Evolutionary conservation across 2,888 invertebrate species (phyloP), one percentile per base, ranked within the genome.

Genomic region (Phortica magna): DNA sequence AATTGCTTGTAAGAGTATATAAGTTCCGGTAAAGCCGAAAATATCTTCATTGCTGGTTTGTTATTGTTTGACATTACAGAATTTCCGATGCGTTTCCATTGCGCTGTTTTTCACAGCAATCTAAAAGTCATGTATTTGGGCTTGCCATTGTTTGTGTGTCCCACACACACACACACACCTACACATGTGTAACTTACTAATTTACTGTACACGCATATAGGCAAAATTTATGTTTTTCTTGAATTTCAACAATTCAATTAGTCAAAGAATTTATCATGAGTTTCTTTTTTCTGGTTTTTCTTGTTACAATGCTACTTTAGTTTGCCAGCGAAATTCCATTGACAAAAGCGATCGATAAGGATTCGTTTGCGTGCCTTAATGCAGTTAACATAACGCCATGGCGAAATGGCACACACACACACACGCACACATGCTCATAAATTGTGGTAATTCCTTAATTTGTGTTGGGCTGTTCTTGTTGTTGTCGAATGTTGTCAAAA

Each of bases 181-280:
- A 43, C 43, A 43, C 43, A 6, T 10, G 10, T 43, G 10, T 43
- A n/a, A n/a, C n/a, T n/a, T n/a, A n/a, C n/a, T n/a, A n/a, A n/a
- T n/a, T n/a, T n/a, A n/a, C n/a, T n/a, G n/a, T n/a, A n/a, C n/a
- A n/a, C n/a, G n/a, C n/a, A n/a, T n/a, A n/a, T n/a, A n/a, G n/a
- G 14, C 48, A 48, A 48, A 48, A 19, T 61, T 4, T 41, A 31
- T 65, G 39, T 41, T 14, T 39, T 17, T 19, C 22, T 61, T 19
- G 9, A 61, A 65, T 41, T 65, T 39, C 65, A 65, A 65, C 65
- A 65, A 65, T 65, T 65, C 65, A 65, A 65, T 65, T 65, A 65
- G 17, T n/a, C 14, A 68, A 43, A 67, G 19, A 43, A 31, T 67
- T 67, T 9, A 41, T 22, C n/a, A 17, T 17, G 22, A 1, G 22